Conservation (phyloP, 2,797 vertebrate genomes). For the Callimico goeldii region DNA sequence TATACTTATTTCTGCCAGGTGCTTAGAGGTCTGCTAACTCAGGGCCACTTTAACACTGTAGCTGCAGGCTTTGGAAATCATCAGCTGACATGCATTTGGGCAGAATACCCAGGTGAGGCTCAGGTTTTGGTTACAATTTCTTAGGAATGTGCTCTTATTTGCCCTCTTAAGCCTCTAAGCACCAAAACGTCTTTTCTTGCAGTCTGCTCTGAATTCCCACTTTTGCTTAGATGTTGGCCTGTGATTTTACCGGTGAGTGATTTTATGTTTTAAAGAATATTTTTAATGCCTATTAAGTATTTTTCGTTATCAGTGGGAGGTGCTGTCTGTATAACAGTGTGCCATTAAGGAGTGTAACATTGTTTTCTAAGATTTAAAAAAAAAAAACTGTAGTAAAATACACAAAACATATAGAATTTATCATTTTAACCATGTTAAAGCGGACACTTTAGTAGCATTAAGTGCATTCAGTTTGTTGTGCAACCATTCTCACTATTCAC, state of each 20-base stretch:
- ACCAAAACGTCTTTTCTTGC: not conserved
- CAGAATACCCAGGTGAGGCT: not conserved
- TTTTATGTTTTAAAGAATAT: not conserved
- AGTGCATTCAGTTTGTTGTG: not conserved
- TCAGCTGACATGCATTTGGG: not conserved
- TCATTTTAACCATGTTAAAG: not conserved
- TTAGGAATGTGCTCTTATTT: not conserved
- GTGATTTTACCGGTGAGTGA: not conserved
- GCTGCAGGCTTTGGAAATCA: not conserved
- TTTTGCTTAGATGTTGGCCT: not conserved
- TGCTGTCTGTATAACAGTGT: not conserved
- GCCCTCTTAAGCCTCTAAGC: not conserved
- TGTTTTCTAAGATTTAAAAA: not conserved
- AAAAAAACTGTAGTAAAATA: not conserved
- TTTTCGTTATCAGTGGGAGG: not conserved
- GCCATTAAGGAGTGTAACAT: not conserved
- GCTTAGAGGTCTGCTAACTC: not conserved
- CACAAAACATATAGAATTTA: not conserved
- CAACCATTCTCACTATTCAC: not conserved
- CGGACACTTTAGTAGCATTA: not conserved
- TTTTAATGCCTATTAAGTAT: not conserved
- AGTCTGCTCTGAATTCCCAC: not conserved
- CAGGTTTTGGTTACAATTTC: not conserved
- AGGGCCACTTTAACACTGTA: not conserved
- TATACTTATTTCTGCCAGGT: not conserved